Percentiles rank a stretch among this genome's conserved stretches.
These are phyloP conservation scores for Apotomis turbidana DNA, from an alignment of 2,888 invertebrate genomes.

Conservation along the genomic window DNA sequence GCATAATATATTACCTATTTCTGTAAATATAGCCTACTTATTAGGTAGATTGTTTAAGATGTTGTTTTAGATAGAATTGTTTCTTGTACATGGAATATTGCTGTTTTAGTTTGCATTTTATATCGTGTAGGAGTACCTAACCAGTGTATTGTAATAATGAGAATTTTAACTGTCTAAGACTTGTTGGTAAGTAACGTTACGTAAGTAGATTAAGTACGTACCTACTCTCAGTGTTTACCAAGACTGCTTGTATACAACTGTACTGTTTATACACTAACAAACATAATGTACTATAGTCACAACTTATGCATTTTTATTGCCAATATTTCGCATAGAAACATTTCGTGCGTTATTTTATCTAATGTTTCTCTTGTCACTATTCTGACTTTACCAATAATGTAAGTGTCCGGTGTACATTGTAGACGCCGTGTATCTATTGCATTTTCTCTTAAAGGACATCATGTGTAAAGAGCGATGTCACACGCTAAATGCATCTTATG, in stretches of 20 bases:
- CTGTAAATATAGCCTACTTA: constrained; percentile 79
- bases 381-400: constrained; percentile 71
- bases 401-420: constrained; percentile 51
- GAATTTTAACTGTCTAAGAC: constrained; percentile 77
- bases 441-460: constrained; percentile 14
- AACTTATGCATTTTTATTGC: constrained; percentile 81
- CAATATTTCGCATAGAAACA: constrained; percentile 75
- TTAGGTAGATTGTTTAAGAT: constrained; percentile 60
- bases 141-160: constrained; percentile 73
- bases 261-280: constrained; percentile 78
- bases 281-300: constrained; percentile 77
- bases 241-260: constrained; percentile 82
- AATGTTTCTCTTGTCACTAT: constrained; percentile 59
- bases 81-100: constrained; percentile 81
- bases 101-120: constrained; percentile 84
- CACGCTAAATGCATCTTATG: not conserved
- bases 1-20: constrained; percentile 78
- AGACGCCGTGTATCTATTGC: constrained; percentile 20
- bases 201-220: constrained; percentile 81
- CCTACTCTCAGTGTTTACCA: constrained; percentile 82
- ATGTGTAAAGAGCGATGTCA: not conserved
- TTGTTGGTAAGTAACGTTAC: constrained; percentile 64
- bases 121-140: constrained; percentile 71
- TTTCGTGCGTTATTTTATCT: constrained; percentile 64
- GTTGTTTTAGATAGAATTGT: constrained; percentile 78